Base-by-base conservation (phyloP, 1,140 invertebrate species). In the Drosophila ogumai region DNA sequence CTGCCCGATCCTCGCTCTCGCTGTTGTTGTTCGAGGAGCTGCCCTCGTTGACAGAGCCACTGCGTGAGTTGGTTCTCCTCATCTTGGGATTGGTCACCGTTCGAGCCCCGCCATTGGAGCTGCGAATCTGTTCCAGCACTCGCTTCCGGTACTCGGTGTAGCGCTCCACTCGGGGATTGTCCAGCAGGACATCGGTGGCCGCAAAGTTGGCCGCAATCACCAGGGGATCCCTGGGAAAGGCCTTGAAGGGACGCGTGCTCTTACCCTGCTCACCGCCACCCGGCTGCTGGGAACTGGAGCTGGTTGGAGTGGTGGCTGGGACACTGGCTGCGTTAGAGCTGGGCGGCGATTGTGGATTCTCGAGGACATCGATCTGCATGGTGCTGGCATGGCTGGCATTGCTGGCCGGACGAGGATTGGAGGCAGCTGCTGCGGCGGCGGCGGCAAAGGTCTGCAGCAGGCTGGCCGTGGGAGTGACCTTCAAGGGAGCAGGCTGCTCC, bases 191-290 rank as follows among this genome's bases (percentile, higher is more conserved):
- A 75, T 94, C 93, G 9, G 92, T 87, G 9, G 93, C 82, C 0
- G 92, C 91, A 43, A 93, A 92, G 4, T 93, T 93, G 0, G 94
- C 91, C 0, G 94, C 94, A 6, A 96, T 93, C 1, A 93, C 92
- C 1, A 96, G 73, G 0, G 95, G 95, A 84, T 96, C 95, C 61
- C 95, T 95, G 0, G 95, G 95, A 76, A 96, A 96, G 0, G 95
- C 95, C 91, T 96, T 96, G 81, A 96, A 96, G 3, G 94, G 96
- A 34, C 95, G 94, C 0, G 94, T 92, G 8, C 47, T 79, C 56
- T 92, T 92, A 12, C 49, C 38, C 0, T 17, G n/a, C 19, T 55
- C 58, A 9, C 34, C 52, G 3, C 32, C 58, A 6, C 34, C 52
- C 3, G n/a, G 41, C 31, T 87, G 82, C 7, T 46, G 43, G 34